Base-by-base conservation (phyloP, 2,888 invertebrate genomes). In the Synergus gifuensis region DNA sequence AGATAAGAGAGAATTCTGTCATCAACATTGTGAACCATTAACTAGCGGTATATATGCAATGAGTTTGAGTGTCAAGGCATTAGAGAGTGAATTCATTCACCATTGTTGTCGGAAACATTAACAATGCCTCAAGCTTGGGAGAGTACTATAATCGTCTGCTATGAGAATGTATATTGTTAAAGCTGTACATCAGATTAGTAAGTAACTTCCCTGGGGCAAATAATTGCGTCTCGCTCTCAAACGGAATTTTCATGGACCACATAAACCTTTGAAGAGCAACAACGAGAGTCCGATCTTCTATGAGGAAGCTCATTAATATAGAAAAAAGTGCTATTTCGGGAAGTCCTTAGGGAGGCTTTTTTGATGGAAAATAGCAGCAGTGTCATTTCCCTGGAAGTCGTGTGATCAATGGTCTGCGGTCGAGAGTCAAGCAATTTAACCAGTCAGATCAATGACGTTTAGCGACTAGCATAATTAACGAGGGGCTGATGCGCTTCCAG, bases 381-480 rank as follows among this genome's bases (percentile, higher is more conserved):
- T 73, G 36, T 40, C 36, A 73, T 73, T 36, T 54, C 18, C n/a
- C 73, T 28, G 36, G 36, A 73, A 73, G 4, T 54, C 28, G 12
- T 54, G 73, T 73, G 36, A 73, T 73, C 36, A 54, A 73, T 54
- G 73, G 73, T n/a, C n/a, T 54, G 54, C 36, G 73, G 54, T 73
- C 54, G 49, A 73, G 54, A 54, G 73, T 54, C 73, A 73, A 73
- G 49, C 73, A 73, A 73, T 73, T 73, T 73, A 54, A 54, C 73
- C 54, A 28, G 28, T 73, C 73, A 54, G 54, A 73, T 73, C 54
- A 73, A 73, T 73, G 73, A 73, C 73, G 73, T 73, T 73, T 73
- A 73, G 73, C 36, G 73, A 54, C 54, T 36, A 54, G 73, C 49
- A 73, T 73, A 73, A 73, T 73, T 54, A 73, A 73, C 73, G 54